A percentile compares a stretch with the other conserved stretches of the same genome.
phyloP scores from a whole-genome alignment of 2,888 invertebrate species.

The Gonocerus acuteangulatus region DNA sequence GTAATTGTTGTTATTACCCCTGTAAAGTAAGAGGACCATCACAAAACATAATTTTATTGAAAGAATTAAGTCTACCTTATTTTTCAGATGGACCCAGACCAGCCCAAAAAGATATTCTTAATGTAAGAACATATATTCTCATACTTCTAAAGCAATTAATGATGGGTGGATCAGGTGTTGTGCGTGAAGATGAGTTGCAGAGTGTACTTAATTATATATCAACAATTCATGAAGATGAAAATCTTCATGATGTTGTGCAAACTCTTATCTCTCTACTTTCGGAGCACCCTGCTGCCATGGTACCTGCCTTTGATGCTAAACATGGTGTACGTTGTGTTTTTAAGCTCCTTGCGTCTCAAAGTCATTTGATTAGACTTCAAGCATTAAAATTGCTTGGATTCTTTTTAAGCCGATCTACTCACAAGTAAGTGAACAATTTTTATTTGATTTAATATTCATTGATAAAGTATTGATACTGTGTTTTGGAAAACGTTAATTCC shows the following conservation, averaged over 20 bases:
- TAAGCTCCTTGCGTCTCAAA: slow-evolving; percentile 90
- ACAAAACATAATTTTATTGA: no score
- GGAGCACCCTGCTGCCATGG: slow-evolving; percentile 97
- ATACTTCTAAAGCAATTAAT: slow-evolving; percentile 92
- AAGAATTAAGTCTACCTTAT: slow-evolving; percentile 7
- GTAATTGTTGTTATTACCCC: no score
- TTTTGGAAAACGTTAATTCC: no score
- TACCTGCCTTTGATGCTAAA: slow-evolving; percentile 96
- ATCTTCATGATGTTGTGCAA: slow-evolving; percentile 94
- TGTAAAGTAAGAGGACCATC: no score
- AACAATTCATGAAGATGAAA: slow-evolving; percentile 67
- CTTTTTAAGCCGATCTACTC: slow-evolving; percentile 94
- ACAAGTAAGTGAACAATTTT: slow-evolving; percentile 62
- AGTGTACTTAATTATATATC: slow-evolving; percentile 90
- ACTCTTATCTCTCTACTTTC: slow-evolving; percentile 95
- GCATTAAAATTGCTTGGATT: slow-evolving; percentile 94
- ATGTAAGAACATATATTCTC: slow-evolving; percentile 89
- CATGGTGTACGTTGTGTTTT: slow-evolving; percentile 94
- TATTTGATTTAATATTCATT: neutral
- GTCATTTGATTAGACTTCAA: slow-evolving; percentile 90
- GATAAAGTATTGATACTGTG: no score
- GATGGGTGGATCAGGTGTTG: slow-evolving; percentile 87
- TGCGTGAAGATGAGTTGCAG: slow-evolving; percentile 97
- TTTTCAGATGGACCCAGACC: slow-evolving; percentile 85
- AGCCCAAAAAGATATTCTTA: slow-evolving; percentile 85